Evolutionary conservation across 2,113 vertebrate species (phyloP), one percentile per base, ranked within the genome.

Genomic region (Corvus moneduloides): DNA sequence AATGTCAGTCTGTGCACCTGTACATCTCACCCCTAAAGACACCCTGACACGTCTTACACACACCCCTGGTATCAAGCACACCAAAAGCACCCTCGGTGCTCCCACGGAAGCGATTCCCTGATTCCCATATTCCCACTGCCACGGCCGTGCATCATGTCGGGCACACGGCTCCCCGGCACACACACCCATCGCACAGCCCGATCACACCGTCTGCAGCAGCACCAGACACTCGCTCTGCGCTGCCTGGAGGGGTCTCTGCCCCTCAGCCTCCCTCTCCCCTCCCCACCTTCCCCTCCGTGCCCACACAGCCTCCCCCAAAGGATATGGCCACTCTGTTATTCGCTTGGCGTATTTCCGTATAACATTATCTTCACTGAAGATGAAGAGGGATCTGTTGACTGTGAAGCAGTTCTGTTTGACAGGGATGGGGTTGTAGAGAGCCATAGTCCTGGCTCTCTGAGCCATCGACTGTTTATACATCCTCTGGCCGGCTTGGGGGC

Each of bases 291-390:
- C 73, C 91, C 87, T 33, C 56, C 33, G 0, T 90, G 66, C 89
- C 89, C 95, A 84, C 96, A 76, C 67, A 56, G 33, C 72, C 87
- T 84, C 82, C 76, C 90, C 3, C 44, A 91, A 98, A 99, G 99
- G 99, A 99, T 99, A 99, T 99, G 99, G 99, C 99, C 99, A 99
- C 97, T 99, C 99, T 26, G 99, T 99, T 97, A 99, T 99, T 96
- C 99, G 97, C 98, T 99, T 99, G 95, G 99, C 99, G 52, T 99
- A 99, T 98, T 99, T 98, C 96, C 99, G 99, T 94, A 99, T 99
- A 97, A 99, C 97, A 90, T 99, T 99, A 97, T 99, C 99, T 98
- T 99, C 99, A 95, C 99, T 99, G 98, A 99, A 99, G 98, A 99
- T 98, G 98, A 99, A 99, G 91, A 99, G 98, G 59, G 99, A 99